Conservation (phyloP, 2,113 vertebrate species). For the Myotis davidii region DNA sequence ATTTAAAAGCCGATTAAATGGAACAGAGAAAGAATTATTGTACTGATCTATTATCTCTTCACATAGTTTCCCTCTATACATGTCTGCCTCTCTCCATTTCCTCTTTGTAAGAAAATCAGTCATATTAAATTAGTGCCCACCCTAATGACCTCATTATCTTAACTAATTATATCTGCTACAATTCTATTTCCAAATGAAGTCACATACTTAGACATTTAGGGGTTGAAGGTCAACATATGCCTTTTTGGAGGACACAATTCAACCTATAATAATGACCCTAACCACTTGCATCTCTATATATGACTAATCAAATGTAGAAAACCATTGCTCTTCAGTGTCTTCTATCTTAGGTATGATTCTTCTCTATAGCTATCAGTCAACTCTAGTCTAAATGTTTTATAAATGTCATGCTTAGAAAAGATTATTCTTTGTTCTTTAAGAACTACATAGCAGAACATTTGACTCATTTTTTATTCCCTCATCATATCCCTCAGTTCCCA, state of each 20-base stretch:
- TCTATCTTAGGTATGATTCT: neutral
- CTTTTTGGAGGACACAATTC: neutral
- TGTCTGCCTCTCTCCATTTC: neutral
- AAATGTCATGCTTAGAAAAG: neutral
- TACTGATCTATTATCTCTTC: neutral
- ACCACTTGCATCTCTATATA: neutral
- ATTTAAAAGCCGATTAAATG: neutral
- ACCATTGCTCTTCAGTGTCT: neutral
- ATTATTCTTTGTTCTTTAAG: constrained; percentile 5
- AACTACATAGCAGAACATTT: neutral
- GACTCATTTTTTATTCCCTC: neutral
- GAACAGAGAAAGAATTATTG: neutral
- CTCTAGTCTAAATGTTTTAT: neutral
- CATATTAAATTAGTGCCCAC: neutral
- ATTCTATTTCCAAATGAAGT: neutral
- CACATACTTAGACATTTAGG: neutral
- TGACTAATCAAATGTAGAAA: neutral
- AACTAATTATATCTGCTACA: neutral
- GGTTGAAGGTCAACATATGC: neutral
- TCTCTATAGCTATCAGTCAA: neutral
- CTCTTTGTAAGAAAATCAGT: neutral
- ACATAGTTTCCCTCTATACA: neutral
- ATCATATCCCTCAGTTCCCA: neutral
- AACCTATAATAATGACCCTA: neutral
- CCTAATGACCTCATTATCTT: neutral